Conservation (phyloP, 2,888 invertebrate species). For the Cactoblastis cactorum region DNA sequence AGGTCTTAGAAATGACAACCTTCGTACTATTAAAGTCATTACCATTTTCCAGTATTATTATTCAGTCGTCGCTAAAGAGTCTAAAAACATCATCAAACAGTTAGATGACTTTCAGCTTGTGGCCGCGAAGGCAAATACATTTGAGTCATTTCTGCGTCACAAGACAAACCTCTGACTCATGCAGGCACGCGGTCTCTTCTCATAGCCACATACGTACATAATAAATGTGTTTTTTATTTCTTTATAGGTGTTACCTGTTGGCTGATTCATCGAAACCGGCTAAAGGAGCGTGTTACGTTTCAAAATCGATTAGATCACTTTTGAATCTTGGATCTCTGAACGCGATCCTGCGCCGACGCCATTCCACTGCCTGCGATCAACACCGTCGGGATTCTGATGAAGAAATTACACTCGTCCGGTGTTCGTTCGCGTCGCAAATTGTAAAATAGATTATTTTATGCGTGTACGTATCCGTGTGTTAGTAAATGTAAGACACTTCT, state of each 20-base stretch:
- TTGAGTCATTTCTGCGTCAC: slow-evolving; percentile 58
- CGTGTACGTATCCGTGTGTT: neutral
- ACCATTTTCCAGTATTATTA: too few relatives aligned
- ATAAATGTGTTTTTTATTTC: slow-evolving; percentile 41
- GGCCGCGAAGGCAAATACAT: slow-evolving; percentile 40
- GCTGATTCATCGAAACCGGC: slow-evolving; percentile 49
- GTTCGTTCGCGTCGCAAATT: slow-evolving; percentile 56
- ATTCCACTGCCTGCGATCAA: slow-evolving; percentile 72
- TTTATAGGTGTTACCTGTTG: slow-evolving; percentile 57
- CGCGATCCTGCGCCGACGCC: slow-evolving; percentile 42
- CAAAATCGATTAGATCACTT: slow-evolving; percentile 11
- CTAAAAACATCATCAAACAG: slow-evolving; percentile 33
- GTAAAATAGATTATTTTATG: slow-evolving; percentile 31
- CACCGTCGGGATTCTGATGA: slow-evolving; percentile 47
- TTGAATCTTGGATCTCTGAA: slow-evolving; percentile 18
- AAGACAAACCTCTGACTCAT: slow-evolving; percentile 39
- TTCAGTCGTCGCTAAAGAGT: slow-evolving; percentile 23
- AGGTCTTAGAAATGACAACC: too few relatives aligned
- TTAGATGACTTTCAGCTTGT: slow-evolving; percentile 38
- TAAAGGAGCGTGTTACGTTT: slow-evolving; percentile 14
- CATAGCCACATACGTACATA: slow-evolving; percentile 28
- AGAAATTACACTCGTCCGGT: slow-evolving; percentile 70
- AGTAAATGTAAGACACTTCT: slow-evolving; percentile 45
- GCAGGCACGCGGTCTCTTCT: slow-evolving; percentile 45
- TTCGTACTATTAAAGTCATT: too few relatives aligned